Conservation (phyloP, 2,113 vertebrate genomes). For the Trematomus loennbergii region DNA sequence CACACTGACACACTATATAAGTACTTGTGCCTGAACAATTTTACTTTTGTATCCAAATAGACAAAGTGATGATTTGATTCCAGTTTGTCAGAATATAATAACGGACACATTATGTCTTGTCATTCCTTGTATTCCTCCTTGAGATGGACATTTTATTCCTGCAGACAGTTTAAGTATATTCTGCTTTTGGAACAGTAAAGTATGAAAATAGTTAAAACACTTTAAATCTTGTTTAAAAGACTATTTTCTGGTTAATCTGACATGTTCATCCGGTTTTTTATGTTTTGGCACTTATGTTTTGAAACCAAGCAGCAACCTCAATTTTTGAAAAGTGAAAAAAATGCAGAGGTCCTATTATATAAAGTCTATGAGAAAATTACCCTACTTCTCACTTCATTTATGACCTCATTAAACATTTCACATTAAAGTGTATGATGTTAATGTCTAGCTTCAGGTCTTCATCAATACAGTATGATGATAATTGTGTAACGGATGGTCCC, state of each 20-base stretch:
- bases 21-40: background rate
- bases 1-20: background rate
- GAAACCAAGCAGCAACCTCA: background rate
- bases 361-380: too few species aligned
- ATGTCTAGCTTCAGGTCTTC: too few species aligned
- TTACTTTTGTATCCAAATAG: background rate
- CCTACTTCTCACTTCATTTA: too few species aligned
- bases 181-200: constrained; percentile 1
- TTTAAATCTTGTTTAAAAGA: background rate
- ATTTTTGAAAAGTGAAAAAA: too few species aligned
- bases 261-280: background rate
- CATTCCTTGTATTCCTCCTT: background rate
- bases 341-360: too few species aligned
- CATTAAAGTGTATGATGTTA: too few species aligned
- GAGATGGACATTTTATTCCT: background rate
- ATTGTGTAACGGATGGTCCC: too few species aligned
- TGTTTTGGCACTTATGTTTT: too few species aligned
- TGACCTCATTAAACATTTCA: too few species aligned
- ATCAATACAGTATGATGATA: too few species aligned
- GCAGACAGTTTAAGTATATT: background rate
- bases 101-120: background rate
- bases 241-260: background rate
- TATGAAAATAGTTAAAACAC: background rate
- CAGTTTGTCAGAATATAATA: background rate
- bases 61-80: constrained; percentile 9